Conservation (phyloP, 2,113 vertebrate species). For the Malurus melanocephalus region DNA sequence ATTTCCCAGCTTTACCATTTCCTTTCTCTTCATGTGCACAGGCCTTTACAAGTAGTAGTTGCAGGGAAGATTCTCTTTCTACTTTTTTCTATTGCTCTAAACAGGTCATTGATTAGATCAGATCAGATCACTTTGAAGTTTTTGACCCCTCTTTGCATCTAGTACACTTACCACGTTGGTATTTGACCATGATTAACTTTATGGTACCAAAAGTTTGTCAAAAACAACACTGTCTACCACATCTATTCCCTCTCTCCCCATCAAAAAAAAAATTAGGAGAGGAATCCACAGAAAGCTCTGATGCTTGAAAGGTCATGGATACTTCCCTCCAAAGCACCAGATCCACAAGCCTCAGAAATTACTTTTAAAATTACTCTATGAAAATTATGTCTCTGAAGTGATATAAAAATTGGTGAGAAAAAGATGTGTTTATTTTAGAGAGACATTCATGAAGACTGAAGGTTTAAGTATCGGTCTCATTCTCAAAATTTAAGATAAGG, state of each 20-base stretch:
- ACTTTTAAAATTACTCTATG: neutral
- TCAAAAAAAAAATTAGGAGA: neutral
- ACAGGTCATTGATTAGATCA: no score
- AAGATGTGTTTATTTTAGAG: neutral
- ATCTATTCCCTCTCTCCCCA: neutral
- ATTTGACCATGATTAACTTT: neutral
- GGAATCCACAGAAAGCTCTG: neutral
- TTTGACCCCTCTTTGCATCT: neutral
- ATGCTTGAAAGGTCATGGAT: neutral
- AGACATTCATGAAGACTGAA: neutral
- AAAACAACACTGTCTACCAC: neutral
- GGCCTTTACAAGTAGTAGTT: neutral
- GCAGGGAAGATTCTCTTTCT: neutral
- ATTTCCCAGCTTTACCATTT: neutral
- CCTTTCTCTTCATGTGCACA: neutral
- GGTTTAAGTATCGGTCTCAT: neutral
- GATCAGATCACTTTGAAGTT: neutral
- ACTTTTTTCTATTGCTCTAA: neutral
- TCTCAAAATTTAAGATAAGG: neutral
- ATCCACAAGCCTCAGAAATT: neutral
- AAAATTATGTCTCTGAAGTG: neutral
- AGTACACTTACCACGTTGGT: neutral
- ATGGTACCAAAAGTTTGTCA: neutral
- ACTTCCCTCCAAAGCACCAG: neutral
- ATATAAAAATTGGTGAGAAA: neutral